Evolutionary conservation across 2,888 invertebrate genomes (phyloP).

Genomic region (Callyntrura guangdongensis): DNA sequence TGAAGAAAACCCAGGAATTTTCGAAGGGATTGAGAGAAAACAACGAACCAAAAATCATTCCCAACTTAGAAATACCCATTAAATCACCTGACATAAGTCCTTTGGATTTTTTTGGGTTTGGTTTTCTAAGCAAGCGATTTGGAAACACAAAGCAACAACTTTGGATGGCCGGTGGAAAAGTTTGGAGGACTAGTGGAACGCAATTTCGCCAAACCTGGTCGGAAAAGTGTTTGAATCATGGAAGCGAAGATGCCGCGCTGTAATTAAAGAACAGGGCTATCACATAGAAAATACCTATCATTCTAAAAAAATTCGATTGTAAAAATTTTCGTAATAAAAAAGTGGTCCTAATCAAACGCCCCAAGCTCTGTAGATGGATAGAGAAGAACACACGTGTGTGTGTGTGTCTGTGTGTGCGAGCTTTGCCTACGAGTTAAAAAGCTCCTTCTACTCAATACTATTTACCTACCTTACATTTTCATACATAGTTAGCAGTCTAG

Average conservation of each 20-base stretch:
- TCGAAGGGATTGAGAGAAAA: neutral
- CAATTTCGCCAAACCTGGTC: neutral
- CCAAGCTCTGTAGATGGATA: neutral
- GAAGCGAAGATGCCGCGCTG: constrained; percentile 14
- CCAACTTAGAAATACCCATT: neutral
- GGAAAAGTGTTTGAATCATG: constrained; percentile 12
- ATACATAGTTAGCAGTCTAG: constrained; percentile 48
- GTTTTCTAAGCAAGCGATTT: neutral
- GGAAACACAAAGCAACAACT: neutral
- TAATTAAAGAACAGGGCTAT: constrained; percentile 30
- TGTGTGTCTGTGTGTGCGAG: neutral
- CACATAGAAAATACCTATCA: no score
- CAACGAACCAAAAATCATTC: neutral
- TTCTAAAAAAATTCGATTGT: no score
- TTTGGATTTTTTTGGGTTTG: neutral
- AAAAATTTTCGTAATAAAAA: no score
- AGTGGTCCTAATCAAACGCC: no score
- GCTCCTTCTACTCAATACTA: neutral
- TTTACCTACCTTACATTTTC: constrained; percentile 26
- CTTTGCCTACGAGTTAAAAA: neutral
- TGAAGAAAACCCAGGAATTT: neutral
- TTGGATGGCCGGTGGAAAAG: neutral
- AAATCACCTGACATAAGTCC: neutral
- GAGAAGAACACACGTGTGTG: neutral
- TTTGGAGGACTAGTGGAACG: constrained; percentile 9